A percentile compares a stretch with the other conserved stretches of the same genome.
Evolutionary conservation across 2,888 invertebrate genomes (phyloP).

Genomic region (Tupiocoris notatus): DNA sequence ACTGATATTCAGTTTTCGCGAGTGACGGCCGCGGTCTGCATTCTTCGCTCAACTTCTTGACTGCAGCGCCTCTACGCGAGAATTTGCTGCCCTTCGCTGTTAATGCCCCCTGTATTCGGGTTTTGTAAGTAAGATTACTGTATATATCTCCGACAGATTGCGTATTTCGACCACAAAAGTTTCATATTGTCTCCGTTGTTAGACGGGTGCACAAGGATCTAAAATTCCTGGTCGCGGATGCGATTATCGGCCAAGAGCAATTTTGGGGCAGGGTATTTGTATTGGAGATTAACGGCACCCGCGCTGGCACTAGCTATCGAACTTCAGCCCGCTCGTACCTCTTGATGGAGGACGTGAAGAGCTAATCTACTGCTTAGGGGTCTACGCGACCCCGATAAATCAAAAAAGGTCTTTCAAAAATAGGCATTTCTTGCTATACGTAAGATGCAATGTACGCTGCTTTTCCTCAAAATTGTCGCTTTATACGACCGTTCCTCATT

Average conservation of each 20-base stretch:
- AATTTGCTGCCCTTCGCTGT: constrained; percentile 62
- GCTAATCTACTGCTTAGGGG: too few species aligned
- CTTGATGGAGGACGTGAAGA: too few species aligned
- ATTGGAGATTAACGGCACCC: constrained; percentile 16
- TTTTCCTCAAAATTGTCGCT: too few species aligned
- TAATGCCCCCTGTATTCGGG: constrained; percentile 64
- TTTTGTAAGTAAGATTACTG: constrained; percentile 51
- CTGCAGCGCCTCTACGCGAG: constrained; percentile 67
- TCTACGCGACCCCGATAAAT: too few species aligned
- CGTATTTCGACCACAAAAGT: constrained; percentile 44
- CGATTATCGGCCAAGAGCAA: too few species aligned
- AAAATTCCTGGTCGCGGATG: too few species aligned
- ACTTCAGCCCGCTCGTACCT: too few species aligned
- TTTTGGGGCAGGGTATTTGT: background rate
- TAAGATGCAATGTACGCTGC: too few species aligned
- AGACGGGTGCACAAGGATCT: background rate
- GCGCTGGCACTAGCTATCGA: constrained; percentile 12
- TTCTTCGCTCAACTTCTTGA: constrained; percentile 53
- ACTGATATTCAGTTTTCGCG: background rate
- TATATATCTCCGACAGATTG: constrained; percentile 51
- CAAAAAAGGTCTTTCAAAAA: too few species aligned
- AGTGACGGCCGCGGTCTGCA: background rate
- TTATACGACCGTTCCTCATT: too few species aligned
- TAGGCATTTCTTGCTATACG: too few species aligned
- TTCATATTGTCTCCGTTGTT: background rate